Base-by-base conservation (phyloP, 2,113 vertebrate species). In the Lathamus discolor region DNA sequence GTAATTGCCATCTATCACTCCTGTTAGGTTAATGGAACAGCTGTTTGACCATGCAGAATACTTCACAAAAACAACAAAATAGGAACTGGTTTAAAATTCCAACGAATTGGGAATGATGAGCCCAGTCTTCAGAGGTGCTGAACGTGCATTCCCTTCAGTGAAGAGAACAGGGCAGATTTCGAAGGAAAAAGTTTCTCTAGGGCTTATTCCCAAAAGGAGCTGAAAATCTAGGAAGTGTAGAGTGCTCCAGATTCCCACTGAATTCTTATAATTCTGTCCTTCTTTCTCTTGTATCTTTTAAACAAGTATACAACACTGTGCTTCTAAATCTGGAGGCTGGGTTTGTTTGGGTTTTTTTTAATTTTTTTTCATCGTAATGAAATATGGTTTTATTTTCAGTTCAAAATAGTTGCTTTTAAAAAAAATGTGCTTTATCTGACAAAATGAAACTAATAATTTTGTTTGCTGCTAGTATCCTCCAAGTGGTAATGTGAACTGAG, bases 381-480 rank as follows among this genome's bases (percentile, higher is more conserved):
- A 90, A 27, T 91, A 70, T 24, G n/a, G 29, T 83, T 92, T 96
- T 91, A 85, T 91, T 79, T 96, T 83, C 1, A 73, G 81, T 97
- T 96, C 73, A 93, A 91, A 95, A 96, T 80, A 43, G 37, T 63
- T 96, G 64, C 73, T 93, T 89, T 87, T n/a, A n/a, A 14, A 84
- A 78, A 90, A 82, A 43, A 49, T 75, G 15, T 87, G 48, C 61
- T 95, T 97, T 93, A 83, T 82, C 61, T 90, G 90, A 95, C 83
- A 95, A 97, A 97, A 97, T 97, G 81, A 96, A 97, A 85, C 49
- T 82, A 95, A 95, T 95, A 93, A 94, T 91, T 97, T 92, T 96
- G 55, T 82, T 92, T 90, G 46, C 86, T 92, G 39, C 73, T 76
- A 74, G 52, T 95, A 96, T 86, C 22, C 92, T 96, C 92, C 85